Conservation (phyloP, 1,140 invertebrate genomes). For the Periplaneta americana region DNA sequence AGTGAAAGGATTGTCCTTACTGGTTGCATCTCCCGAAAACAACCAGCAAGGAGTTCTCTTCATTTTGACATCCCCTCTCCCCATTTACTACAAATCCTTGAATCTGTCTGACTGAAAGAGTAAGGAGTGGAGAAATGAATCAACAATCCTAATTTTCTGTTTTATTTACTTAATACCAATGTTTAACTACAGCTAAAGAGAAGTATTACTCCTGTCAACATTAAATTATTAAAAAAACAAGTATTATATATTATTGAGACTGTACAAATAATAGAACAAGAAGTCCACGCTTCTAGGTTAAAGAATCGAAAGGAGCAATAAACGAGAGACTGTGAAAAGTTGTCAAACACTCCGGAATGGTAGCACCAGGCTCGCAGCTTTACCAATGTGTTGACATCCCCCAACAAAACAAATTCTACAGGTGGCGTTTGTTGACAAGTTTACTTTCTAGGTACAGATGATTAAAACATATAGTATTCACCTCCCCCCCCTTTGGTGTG, state of each 20-base stretch:
- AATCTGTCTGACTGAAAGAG: no score
- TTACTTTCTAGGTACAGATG: not conserved
- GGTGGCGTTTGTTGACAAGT: not conserved
- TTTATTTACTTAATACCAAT: slow-evolving; percentile 16
- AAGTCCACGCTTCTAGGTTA: not conserved
- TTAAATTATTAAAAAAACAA: slow-evolving; percentile 8
- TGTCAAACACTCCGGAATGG: not conserved
- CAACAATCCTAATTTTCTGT: not conserved
- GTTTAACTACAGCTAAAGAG: slow-evolving; percentile 13
- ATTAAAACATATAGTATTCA: not conserved
- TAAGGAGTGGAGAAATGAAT: not conserved
- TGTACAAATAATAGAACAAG: slow-evolving; percentile 5
- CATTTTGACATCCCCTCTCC: no score
- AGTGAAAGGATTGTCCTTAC: no score
- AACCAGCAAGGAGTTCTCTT: no score
- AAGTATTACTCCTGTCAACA: slow-evolving; percentile 11
- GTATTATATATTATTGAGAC: slow-evolving; percentile 1
- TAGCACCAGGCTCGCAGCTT: not conserved
- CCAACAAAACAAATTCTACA: not conserved
- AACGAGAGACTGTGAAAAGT: not conserved
- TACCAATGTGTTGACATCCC: not conserved
- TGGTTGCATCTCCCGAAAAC: no score
- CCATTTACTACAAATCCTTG: no score
- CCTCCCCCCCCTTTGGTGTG: not conserved
- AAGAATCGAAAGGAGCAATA: not conserved